Percentiles rank a stretch among this genome's conserved stretches.
These are phyloP conservation scores for Nomada fucata DNA, from an alignment of 2,888 invertebrate genomes.

Conservation along the genomic window DNA sequence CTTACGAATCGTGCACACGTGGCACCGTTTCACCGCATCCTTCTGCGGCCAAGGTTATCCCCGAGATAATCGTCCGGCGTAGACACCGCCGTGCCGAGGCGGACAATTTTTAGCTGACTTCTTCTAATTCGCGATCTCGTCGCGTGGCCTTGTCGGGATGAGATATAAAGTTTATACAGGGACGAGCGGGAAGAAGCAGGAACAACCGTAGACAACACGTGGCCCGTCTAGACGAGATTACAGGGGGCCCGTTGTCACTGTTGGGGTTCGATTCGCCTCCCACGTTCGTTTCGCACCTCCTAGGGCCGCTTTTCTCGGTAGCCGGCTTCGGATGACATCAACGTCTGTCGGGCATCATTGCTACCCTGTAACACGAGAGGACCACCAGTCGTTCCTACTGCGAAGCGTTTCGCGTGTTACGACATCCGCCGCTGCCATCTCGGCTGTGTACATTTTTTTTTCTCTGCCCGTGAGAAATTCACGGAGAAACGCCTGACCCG, in stretches of 20 bases:
- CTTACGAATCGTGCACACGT: neutral
- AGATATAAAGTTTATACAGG: constrained; percentile 16
- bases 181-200: constrained; percentile 31
- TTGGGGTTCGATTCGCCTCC: constrained; percentile 62
- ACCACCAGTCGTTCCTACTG: constrained; percentile 33
- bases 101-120: constrained; percentile 37
- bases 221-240: constrained; percentile 79
- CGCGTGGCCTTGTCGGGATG: constrained; percentile 25
- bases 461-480: neutral
- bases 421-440: constrained; percentile 47
- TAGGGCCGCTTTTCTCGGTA: constrained; percentile 37
- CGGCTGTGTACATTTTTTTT: neutral
- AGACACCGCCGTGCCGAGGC: constrained; percentile 11
- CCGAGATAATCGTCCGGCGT: neutral
- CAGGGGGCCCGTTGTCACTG: constrained; percentile 72
- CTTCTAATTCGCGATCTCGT: constrained; percentile 10
- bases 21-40: neutral
- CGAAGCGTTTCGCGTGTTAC: constrained; percentile 14
- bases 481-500: neutral
- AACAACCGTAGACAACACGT: constrained; percentile 60
- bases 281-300: constrained; percentile 51
- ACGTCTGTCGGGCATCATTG: constrained; percentile 68
- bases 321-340: constrained; percentile 63
- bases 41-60: neutral
- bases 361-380: constrained; percentile 62